phyloP scores from a whole-genome alignment of 2,797 vertebrate species.

The Scolopax rusticola region DNA sequence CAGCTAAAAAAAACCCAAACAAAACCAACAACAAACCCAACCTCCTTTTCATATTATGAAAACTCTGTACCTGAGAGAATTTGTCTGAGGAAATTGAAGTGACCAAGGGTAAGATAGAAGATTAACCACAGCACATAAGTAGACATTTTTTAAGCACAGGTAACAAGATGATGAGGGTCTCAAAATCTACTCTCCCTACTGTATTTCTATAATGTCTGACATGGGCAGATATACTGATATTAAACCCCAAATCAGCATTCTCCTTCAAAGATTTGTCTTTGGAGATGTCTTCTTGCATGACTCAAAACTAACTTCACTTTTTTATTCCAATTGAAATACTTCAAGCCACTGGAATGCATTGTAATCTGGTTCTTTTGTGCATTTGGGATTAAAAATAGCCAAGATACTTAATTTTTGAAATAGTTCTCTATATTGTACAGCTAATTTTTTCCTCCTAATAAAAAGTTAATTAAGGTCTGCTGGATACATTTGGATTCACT shows the following conservation, averaged over 20 bases:
- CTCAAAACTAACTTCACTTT: slow-evolving; percentile 12
- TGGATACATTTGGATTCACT: slow-evolving; percentile 20
- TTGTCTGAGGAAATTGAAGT: not conserved
- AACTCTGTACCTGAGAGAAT: not conserved
- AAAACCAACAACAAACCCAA: too few relatives aligned
- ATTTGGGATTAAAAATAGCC: slow-evolving; percentile 60
- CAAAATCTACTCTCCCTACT: not conserved
- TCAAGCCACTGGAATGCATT: slow-evolving; percentile 62
- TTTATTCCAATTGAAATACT: slow-evolving; percentile 38
- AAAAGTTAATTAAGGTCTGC: slow-evolving; percentile 41
- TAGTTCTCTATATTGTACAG: not conserved
- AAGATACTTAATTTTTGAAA: slow-evolving; percentile 55
- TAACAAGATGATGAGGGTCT: not conserved
- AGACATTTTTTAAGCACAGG: not conserved
- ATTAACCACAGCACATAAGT: not conserved
- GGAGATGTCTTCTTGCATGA: not conserved
- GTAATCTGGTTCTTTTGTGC: slow-evolving; percentile 26
- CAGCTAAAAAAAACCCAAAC: not conserved
- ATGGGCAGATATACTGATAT: not conserved
- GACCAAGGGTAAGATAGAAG: not conserved
- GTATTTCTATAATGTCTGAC: not conserved
- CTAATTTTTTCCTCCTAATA: not conserved
- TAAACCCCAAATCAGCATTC: not conserved
- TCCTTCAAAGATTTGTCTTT: not conserved
- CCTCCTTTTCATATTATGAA: not conserved